Evolutionary conservation across 1,140 invertebrate species (phyloP).

Genomic region (Hylyphantes graminicola): DNA sequence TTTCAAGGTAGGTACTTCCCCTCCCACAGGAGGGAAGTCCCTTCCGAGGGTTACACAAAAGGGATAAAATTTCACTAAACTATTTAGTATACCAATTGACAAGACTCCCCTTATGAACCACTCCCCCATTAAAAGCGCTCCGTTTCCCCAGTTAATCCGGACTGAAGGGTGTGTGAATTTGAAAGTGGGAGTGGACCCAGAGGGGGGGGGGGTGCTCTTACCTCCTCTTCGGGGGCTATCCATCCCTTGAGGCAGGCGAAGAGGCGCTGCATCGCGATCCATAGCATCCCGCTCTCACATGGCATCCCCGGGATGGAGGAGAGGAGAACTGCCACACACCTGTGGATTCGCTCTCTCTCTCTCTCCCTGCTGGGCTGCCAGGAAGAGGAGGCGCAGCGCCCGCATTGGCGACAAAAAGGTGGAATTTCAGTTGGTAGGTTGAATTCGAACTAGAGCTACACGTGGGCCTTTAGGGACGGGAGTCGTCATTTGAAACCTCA

Average conservation of each 20-base stretch:
- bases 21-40: too few species aligned
- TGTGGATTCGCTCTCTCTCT: conserved; percentile 13
- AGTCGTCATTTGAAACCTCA: too few species aligned
- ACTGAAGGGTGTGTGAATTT: too few species aligned
- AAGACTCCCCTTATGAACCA: too few species aligned
- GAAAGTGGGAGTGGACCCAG: not conserved
- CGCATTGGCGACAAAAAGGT: not conserved
- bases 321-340: conserved; percentile 12
- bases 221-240: conserved; percentile 8
- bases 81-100: too few species aligned
- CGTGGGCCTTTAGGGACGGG: too few species aligned
- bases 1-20: too few species aligned
- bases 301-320: not conserved
- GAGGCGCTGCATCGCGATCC: conserved; percentile 48
- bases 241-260: conserved; percentile 49
- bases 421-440: not conserved
- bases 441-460: too few species aligned
- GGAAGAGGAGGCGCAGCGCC: not conserved
- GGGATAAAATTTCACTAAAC: too few species aligned
- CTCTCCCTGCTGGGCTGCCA: conserved; percentile 3
- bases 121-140: too few species aligned
- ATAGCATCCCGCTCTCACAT: conserved; percentile 26
- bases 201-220: not conserved
- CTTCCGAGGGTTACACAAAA: too few species aligned
- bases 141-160: too few species aligned